phyloP scores from a whole-genome alignment of 2,888 invertebrate species.

The Galerucella calmariensis region DNA sequence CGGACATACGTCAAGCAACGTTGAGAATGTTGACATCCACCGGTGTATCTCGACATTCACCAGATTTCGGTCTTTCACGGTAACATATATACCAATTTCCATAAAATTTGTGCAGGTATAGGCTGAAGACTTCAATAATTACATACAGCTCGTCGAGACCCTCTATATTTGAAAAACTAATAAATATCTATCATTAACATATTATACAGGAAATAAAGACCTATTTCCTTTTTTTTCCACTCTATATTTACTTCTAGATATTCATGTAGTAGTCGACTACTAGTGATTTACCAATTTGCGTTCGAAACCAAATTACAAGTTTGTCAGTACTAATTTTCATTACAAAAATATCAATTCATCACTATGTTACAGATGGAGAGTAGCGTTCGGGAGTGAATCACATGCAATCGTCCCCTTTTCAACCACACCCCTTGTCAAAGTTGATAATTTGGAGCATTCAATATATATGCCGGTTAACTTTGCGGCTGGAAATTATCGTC shows the following conservation, averaged over 20 bases:
- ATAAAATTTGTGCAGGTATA: too few species aligned
- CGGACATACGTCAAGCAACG: too few species aligned
- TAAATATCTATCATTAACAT: background rate
- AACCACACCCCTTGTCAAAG: background rate
- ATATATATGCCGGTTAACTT: background rate
- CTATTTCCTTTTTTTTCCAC: background rate
- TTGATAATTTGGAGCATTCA: constrained; percentile 16
- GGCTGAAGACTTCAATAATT: too few species aligned
- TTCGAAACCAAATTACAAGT: constrained; percentile 10
- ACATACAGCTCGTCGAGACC: too few species aligned
- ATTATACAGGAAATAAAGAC: background rate
- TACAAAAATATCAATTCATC: constrained; percentile 18
- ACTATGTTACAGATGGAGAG: constrained; percentile 7
- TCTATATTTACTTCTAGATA: background rate
- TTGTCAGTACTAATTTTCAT: constrained; percentile 16
- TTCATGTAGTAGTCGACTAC: background rate
- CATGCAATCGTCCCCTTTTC: background rate
- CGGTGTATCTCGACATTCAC: too few species aligned
- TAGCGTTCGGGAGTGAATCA: constrained; percentile 2
- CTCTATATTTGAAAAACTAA: background rate
- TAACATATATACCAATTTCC: too few species aligned
- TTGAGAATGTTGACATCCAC: too few species aligned
- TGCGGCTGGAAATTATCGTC: background rate
- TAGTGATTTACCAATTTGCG: background rate
- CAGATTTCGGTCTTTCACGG: too few species aligned